phyloP scores from a whole-genome alignment of 30 jellyfish, hydroid and myxozoan genomes.

The Chrysaora quinquecirrha region DNA sequence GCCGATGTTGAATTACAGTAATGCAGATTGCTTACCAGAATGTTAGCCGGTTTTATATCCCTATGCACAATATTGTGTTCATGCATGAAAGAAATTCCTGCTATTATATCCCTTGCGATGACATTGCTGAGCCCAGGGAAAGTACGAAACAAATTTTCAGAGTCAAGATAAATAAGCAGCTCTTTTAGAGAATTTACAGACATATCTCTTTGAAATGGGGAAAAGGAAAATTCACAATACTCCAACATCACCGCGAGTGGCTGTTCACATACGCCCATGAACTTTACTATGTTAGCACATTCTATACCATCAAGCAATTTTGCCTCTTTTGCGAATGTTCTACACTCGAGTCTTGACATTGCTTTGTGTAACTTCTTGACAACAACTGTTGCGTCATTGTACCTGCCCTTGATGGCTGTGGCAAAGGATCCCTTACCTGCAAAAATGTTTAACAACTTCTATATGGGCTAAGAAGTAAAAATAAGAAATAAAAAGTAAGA shows the following conservation, averaged over 20 bases:
- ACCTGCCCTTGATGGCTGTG: constrained; percentile 15
- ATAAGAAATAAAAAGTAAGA: too few relatives aligned
- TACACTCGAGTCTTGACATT: not conserved
- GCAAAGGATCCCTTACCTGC: constrained; percentile 42
- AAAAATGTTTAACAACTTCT: too few relatives aligned
- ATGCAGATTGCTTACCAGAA: constrained; percentile 39
- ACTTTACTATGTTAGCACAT: constrained; percentile 22
- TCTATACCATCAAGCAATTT: constrained; percentile 4
- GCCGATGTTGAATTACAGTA: constrained; percentile 4
- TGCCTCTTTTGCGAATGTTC: constrained; percentile 41
- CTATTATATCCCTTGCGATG: constrained; percentile 1
- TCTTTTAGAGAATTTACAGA: constrained; percentile 19
- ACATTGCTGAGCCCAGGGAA: constrained; percentile 16
- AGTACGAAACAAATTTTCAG: not conserved
- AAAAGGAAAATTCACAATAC: constrained; percentile 35
- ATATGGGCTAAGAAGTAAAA: too few relatives aligned
- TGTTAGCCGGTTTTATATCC: constrained; percentile 46
- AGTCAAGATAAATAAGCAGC: constrained; percentile 8
- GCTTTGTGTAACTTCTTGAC: constrained; percentile 10
- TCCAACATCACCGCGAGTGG: constrained; percentile 38
- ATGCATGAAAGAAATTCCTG: constrained; percentile 19
- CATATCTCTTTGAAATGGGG: constrained; percentile 13
- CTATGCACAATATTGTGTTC: constrained; percentile 27
- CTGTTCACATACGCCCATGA: constrained; percentile 31
- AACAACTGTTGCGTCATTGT: constrained; percentile 4